These are phyloP conservation scores for Shargacucullia verbasci DNA, from an alignment of 2,888 invertebrate species.

Conservation along the genomic window DNA sequence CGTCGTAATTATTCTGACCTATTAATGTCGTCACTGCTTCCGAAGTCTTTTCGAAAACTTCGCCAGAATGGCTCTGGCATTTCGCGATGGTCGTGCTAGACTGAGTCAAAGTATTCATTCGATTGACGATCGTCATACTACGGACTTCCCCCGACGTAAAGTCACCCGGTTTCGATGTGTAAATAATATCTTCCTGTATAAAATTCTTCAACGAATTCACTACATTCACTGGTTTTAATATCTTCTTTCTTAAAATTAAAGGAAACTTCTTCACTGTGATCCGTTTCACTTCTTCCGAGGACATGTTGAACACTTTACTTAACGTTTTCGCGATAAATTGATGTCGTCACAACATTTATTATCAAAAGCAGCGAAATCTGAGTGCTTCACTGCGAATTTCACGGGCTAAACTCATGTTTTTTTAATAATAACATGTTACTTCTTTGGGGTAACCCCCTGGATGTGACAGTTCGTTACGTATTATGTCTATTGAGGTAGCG, in stretches of 20 bases:
- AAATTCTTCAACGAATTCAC: slow-evolving; percentile 29
- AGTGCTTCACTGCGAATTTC: not conserved
- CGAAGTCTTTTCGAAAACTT: slow-evolving; percentile 66
- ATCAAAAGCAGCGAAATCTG: not conserved
- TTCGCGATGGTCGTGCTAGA: slow-evolving; percentile 69
- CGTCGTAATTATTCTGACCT: slow-evolving; percentile 77
- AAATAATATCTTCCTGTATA: slow-evolving; percentile 45
- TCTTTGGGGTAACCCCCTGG: slow-evolving; percentile 48
- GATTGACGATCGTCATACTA: slow-evolving; percentile 65
- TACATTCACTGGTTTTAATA: slow-evolving; percentile 29
- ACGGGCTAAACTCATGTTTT: slow-evolving; percentile 17
- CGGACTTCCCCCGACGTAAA: slow-evolving; percentile 70
- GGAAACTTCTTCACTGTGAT: slow-evolving; percentile 45
- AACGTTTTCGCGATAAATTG: slow-evolving; percentile 5
- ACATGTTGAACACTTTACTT: slow-evolving; percentile 39
- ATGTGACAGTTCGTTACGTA: not conserved
- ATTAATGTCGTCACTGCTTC: slow-evolving; percentile 71
- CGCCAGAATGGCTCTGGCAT: slow-evolving; percentile 49
- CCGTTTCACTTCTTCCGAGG: slow-evolving; percentile 34
- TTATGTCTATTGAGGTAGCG: too few relatives aligned
- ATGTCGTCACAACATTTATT: slow-evolving; percentile 24
- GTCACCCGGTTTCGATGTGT: slow-evolving; percentile 54
- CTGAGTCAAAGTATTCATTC: slow-evolving; percentile 60
- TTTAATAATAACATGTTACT: slow-evolving; percentile 15
- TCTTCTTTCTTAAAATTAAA: slow-evolving; percentile 39